These are phyloP conservation scores for Hemistola chrysoprasaria DNA, from an alignment of 2,888 invertebrate species.

Conservation along the genomic window DNA sequence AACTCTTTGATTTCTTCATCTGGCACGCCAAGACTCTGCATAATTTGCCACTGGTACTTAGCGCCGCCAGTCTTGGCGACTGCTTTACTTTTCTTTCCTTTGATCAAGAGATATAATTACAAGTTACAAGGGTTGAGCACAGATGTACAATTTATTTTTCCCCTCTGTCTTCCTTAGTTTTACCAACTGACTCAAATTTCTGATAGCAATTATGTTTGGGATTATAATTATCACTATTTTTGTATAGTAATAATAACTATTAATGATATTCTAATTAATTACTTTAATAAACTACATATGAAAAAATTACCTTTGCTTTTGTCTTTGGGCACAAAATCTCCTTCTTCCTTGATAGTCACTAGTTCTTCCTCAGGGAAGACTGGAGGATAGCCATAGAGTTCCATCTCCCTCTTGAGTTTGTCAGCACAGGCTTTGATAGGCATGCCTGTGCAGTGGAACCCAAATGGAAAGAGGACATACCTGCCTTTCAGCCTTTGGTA, in stretches of 20 bases:
- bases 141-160: no score
- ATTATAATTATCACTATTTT: no score
- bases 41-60: constrained; percentile 99
- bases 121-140: no score
- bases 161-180: no score
- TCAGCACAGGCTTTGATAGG: constrained; percentile 99
- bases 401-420: constrained; percentile 96
- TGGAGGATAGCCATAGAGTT: constrained; percentile 95
- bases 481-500: constrained; percentile 96
- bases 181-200: no score
- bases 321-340: constrained; percentile 84
- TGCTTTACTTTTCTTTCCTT: constrained; percentile 97
- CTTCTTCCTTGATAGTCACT: constrained; percentile 72
- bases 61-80: constrained; percentile 93
- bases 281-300: no score
- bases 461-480: constrained; percentile 97
- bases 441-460: constrained; percentile 99
- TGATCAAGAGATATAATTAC: no score
- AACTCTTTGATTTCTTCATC: constrained; percentile 97
- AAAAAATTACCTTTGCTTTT: constrained; percentile 80
- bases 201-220: no score
- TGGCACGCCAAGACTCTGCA: constrained; percentile 94
- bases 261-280: no score
- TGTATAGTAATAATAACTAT: constrained; percentile 7
- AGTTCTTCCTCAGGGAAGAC: constrained; percentile 87